Evolutionary conservation across 2,888 invertebrate species (phyloP), one percentile per base, ranked within the genome.

Genomic region (Drosophila robusta): DNA sequence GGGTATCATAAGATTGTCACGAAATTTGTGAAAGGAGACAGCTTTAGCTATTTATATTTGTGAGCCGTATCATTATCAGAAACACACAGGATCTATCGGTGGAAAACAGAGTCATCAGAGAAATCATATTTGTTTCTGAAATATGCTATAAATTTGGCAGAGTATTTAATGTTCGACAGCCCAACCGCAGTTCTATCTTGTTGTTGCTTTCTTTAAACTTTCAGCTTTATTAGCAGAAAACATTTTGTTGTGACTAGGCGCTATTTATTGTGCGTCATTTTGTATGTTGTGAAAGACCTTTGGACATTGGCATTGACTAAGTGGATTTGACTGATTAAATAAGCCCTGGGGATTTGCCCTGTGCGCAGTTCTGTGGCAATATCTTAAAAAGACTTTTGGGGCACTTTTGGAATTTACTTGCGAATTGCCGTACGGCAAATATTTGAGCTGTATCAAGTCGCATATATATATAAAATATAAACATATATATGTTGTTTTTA

Each of bases 211-310:
- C 22, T 44, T 55, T 47, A 14, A 56, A 56, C 36, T 45, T 52
- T 44, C 6, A 32, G 64, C 44, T 63, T 63, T 12, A 63, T 57
- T 29, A 55, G 58, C 66, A 60, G 42, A 38, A 26, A 66, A 49
- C 42, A 64, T 18, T 34, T 29, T 46, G 36, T 29, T 41, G 39
- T 57, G 68, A 68, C 64, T 61, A 50, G 32, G 9, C 45, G 56
- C 47, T 24, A 56, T 64, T 74, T 73, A 65, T 65, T 70, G 60
- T 24, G 67, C 80, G 80, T 80, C 76, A 79, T 62, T 51, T 73
- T 70, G 2, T 1, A 7, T 32, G 32, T 44, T n/a, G 12, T 8
- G 6, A n/a, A 26, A 14, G 50, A 66, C 58, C 78, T 79, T 79
- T 57, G 63, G 32, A 70, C 55, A 45, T 65, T 58, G 57, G 16